Conservation (phyloP, 2,113 vertebrate genomes). For the Ameiurus melas region DNA sequence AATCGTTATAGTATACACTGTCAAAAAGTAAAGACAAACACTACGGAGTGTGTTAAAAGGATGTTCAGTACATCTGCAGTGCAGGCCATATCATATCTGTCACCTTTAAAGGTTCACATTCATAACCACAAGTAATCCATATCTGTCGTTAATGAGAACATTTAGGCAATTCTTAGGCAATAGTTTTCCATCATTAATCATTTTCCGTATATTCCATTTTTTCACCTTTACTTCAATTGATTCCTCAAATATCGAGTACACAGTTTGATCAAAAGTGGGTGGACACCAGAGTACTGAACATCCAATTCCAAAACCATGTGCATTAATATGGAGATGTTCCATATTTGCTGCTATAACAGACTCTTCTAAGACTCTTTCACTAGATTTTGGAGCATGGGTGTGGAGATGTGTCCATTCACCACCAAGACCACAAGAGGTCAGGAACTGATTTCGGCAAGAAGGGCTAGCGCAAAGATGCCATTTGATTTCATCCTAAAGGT, state of each 20-base stretch:
- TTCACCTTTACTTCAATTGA: too few relatives aligned
- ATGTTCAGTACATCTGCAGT: neutral
- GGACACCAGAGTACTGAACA: too few relatives aligned
- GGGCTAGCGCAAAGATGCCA: too few relatives aligned
- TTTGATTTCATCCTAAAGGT: too few relatives aligned
- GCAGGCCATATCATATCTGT: neutral
- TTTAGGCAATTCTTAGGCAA: too few relatives aligned
- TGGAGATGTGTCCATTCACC: neutral
- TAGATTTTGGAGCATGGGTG: neutral
- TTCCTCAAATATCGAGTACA: too few relatives aligned
- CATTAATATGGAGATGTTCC: too few relatives aligned
- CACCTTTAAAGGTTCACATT: neutral
- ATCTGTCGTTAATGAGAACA: neutral
- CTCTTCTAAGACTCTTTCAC: neutral
- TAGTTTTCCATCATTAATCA: too few relatives aligned
- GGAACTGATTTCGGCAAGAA: too few relatives aligned
- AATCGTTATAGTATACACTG: neutral
- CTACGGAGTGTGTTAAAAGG: neutral
- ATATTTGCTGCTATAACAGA: neutral
- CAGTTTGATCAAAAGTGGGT: too few relatives aligned
- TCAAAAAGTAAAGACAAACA: neutral
- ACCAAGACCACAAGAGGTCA: neutral
- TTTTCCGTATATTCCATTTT: too few relatives aligned
- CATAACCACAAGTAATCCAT: neutral
- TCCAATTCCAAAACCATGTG: too few relatives aligned